phyloP scores from a whole-genome alignment of 2,113 vertebrate species.

The Zootoca vivipara region DNA sequence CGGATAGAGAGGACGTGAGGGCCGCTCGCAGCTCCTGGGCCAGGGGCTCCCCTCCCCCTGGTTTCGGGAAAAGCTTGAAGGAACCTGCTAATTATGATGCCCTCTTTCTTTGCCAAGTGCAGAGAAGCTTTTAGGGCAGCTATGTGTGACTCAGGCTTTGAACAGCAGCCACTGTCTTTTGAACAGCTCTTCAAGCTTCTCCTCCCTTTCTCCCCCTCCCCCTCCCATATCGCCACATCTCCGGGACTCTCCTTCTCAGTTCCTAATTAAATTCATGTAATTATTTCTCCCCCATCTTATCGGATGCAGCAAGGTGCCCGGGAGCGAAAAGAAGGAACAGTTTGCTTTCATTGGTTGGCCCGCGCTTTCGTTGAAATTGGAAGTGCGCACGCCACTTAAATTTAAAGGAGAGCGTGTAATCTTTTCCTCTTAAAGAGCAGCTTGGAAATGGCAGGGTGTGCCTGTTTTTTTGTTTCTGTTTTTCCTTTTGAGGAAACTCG shows the following conservation, averaged over 20 bases:
- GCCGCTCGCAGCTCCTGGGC: no score
- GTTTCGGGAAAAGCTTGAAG: neutral
- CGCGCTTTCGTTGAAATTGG: neutral
- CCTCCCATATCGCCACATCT: rapidly evolving
- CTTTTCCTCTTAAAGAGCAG: neutral
- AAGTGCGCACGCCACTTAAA: neutral
- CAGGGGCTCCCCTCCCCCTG: neutral
- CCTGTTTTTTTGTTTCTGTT: neutral
- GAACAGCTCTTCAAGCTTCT: neutral
- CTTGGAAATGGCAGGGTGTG: neutral
- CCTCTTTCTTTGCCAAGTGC: neutral
- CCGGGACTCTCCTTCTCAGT: neutral
- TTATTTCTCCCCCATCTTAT: conserved; percentile 6
- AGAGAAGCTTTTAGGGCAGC: neutral
- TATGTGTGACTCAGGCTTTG: rapidly evolving
- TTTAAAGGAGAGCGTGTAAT: rapidly evolving
- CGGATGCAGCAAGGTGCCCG: neutral
- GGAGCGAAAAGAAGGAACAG: neutral
- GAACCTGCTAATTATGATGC: conserved; percentile 25
- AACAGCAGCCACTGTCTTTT: neutral
- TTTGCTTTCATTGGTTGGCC: neutral
- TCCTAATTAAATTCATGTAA: neutral
- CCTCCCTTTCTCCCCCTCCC: neutral
- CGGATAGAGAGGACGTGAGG: no score
- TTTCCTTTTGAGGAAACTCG: neutral